Evolutionary conservation across 2,888 invertebrate genomes (phyloP), one percentile per base, ranked within the genome.

Genomic region (Troides aeacus): DNA sequence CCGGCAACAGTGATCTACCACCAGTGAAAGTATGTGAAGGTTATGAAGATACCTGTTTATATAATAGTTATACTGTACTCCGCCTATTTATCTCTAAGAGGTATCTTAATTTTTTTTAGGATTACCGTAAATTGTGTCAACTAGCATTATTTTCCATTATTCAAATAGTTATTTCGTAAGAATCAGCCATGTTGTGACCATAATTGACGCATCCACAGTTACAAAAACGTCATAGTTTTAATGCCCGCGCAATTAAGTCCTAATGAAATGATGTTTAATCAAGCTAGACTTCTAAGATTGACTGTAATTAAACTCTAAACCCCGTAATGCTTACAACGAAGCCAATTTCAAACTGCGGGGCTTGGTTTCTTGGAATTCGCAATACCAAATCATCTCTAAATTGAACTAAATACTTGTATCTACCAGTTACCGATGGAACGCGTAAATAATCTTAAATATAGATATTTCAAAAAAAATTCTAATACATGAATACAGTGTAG

Each of bases 201-300:
- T 68, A 68, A 63, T 58, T 58, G 63, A 68, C 59, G 46, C 63
- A 24, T 63, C 59, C 24, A 36, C 24, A 63, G 59, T 68, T 63
- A 64, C 69, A 69, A 69, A 65, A 69, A 69, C 64, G 59, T 53
- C 68, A 69, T 36, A 30, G 69, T 65, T 61, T 64, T 69, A 69
- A 69, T 65, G 60, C 57, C 53, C 56, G 62, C 39, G 64, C 69
- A 69, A 69, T 69, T 69, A 69, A 65, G 58, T 46, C 24, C 23
- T 58, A 62, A 66, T 62, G 65, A 62, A 70, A 66, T 62, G 62
- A 65, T 62, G 69, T 66, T 62, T 59, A 70, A 62, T 70, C 62
- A 36, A 59, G 62, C 36, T 66, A 23, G 53, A 62, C 36, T 62
- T 66, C 62, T 58, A 24, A 62, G 62, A 58, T 62, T 42, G 58